phyloP scores from a whole-genome alignment of 2,888 invertebrate species.

The Siphonodentalium dalli region DNA sequence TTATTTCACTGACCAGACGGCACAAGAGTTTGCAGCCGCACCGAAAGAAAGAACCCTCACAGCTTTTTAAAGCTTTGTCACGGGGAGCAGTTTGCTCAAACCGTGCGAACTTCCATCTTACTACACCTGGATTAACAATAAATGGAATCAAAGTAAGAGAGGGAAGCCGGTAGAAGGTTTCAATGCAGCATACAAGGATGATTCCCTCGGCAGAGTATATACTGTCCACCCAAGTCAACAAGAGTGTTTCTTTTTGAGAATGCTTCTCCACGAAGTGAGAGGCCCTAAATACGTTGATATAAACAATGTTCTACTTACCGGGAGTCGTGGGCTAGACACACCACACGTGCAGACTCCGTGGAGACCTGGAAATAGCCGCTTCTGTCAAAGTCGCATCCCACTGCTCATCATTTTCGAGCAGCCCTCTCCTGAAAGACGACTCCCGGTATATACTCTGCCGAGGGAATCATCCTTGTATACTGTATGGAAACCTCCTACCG shows the following conservation, averaged over 20 bases:
- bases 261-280: no score
- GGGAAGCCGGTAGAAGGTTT: conserved; percentile 9
- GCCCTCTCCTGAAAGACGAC: conserved; percentile 45
- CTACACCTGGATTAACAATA: conserved; percentile 28
- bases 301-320: no score
- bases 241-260: no score
- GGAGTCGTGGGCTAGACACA: no score
- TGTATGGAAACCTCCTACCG: conserved; percentile 11
- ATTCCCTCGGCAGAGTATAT: conserved; percentile 28
- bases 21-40: not conserved
- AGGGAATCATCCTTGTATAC: conserved; percentile 10
- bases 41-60: conserved; percentile 13
- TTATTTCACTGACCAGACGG: conserved; percentile 28
- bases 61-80: conserved; percentile 17
- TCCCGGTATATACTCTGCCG: conserved; percentile 35
- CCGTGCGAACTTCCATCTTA: conserved; percentile 24
- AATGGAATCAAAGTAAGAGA: conserved; percentile 25
- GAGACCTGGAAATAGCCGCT: conserved; percentile 21
- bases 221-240: no score
- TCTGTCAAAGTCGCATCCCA: conserved; percentile 44
- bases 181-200: conserved; percentile 6
- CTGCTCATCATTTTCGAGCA: conserved; percentile 54
- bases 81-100: conserved; percentile 21
- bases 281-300: no score
- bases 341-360: conserved; percentile 24